These are phyloP conservation scores for Orthonychiurus folsomi DNA, from an alignment of 2,888 invertebrate species.

Conservation along the genomic window DNA sequence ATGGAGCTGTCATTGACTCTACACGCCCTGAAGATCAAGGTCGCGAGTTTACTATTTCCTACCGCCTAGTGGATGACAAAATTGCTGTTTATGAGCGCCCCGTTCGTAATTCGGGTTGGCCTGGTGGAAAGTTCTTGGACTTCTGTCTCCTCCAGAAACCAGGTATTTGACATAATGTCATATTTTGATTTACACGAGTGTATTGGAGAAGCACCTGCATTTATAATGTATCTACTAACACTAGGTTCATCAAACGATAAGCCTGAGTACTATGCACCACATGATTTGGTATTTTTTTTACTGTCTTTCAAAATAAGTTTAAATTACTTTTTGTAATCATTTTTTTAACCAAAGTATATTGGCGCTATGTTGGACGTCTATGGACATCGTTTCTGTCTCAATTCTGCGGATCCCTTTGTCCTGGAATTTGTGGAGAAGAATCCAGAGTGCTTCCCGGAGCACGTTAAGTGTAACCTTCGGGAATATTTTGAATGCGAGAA, in stretches of 20 bases:
- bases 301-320: too few species aligned
- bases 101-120: conserved; percentile 64
- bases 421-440: conserved; percentile 55
- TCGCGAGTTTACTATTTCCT: conserved; percentile 65
- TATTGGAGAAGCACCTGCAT: too few species aligned
- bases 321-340: too few species aligned
- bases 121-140: conserved; percentile 65
- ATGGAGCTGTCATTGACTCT: conserved; percentile 65
- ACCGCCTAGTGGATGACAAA: conserved; percentile 65
- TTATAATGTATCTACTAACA: too few species aligned
- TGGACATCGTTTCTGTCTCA: conserved; percentile 65
- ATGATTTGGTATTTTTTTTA: too few species aligned
- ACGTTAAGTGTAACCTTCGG: conserved; percentile 58
- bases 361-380: conserved; percentile 64
- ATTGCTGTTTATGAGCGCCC: conserved; percentile 65
- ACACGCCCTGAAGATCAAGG: conserved; percentile 66
- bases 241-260: conserved; percentile 58
- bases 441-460: conserved; percentile 59
- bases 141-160: conserved; percentile 60
- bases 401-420: conserved; percentile 66
- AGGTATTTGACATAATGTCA: too few species aligned
- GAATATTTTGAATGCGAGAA: conserved; percentile 57
- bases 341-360: too few species aligned
- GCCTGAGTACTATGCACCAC: conserved; percentile 66
- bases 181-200: too few species aligned